These are phyloP conservation scores for Ophion obscuratus DNA, from an alignment of 2,888 invertebrate species.

Conservation along the genomic window DNA sequence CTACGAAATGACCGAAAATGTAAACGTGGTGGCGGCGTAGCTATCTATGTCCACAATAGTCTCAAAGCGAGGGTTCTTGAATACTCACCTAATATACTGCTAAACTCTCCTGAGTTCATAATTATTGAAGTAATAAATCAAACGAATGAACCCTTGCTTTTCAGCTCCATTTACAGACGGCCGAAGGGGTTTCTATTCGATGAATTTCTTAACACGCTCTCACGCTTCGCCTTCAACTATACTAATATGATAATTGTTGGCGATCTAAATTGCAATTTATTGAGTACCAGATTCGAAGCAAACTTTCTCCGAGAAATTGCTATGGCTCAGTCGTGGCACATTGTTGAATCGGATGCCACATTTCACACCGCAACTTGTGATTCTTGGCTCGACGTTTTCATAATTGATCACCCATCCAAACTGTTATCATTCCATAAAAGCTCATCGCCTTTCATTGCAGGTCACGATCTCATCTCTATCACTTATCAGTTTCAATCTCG, in stretches of 20 bases:
- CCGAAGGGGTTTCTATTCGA: neutral
- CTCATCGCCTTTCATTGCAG: neutral
- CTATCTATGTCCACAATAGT: conserved; percentile 42
- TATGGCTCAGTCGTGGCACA: no score
- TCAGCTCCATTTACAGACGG: neutral
- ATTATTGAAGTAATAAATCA: neutral
- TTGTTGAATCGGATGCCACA: neutral
- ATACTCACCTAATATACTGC: neutral
- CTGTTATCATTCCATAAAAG: neutral
- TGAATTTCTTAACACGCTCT: neutral
- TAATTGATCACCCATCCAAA: neutral
- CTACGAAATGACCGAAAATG: no score
- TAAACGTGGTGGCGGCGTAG: conserved; percentile 36
- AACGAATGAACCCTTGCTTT: neutral
- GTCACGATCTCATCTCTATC: neutral
- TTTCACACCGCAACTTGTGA: conserved; percentile 10
- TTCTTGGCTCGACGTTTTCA: conserved; percentile 24
- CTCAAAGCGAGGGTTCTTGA: conserved; percentile 14
- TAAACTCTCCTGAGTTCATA: neutral
- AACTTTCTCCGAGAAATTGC: neutral
- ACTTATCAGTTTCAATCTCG: no score
- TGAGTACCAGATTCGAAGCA: neutral
- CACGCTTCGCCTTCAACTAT: neutral
- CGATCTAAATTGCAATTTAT: conserved; percentile 22
- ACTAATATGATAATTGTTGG: neutral